These are phyloP conservation scores for Porphyrio hochstetteri DNA, from an alignment of 2,113 vertebrate genomes.

Conservation along the genomic window DNA sequence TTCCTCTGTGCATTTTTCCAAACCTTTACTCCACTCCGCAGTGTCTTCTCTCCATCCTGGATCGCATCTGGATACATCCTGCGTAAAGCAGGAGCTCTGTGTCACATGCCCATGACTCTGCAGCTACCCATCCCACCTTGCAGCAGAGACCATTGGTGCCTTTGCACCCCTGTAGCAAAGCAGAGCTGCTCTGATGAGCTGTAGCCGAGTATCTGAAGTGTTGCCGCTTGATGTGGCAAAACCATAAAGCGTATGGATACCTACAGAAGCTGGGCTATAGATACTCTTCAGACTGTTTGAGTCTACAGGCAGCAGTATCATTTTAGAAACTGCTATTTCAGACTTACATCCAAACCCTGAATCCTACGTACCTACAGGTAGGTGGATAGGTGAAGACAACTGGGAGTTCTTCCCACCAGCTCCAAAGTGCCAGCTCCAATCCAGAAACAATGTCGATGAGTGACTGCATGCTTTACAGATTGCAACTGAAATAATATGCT, in stretches of 20 bases:
- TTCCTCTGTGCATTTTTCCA: neutral
- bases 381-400: constrained; percentile 61
- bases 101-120: neutral
- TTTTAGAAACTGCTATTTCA: constrained; percentile 11
- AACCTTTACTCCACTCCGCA: neutral
- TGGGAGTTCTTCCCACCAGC: constrained; percentile 46
- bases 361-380: constrained; percentile 8
- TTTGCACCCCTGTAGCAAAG: neutral
- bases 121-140: rapidly evolving
- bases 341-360: neutral
- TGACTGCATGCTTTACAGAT: constrained; percentile 37
- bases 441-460: constrained; percentile 41
- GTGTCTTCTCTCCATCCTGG: neutral
- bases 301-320: neutral
- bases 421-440: constrained; percentile 20
- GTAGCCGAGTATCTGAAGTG: neutral
- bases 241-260: neutral
- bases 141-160: neutral
- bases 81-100: neutral
- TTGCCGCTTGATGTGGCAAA: neutral
- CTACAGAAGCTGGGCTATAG: neutral
- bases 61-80: rapidly evolving
- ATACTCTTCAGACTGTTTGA: neutral
- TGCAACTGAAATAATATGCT: constrained; percentile 23
- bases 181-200: neutral